These are phyloP conservation scores for Illadopsis cleaveri DNA, from an alignment of 2,113 vertebrate genomes.

Conservation along the genomic window DNA sequence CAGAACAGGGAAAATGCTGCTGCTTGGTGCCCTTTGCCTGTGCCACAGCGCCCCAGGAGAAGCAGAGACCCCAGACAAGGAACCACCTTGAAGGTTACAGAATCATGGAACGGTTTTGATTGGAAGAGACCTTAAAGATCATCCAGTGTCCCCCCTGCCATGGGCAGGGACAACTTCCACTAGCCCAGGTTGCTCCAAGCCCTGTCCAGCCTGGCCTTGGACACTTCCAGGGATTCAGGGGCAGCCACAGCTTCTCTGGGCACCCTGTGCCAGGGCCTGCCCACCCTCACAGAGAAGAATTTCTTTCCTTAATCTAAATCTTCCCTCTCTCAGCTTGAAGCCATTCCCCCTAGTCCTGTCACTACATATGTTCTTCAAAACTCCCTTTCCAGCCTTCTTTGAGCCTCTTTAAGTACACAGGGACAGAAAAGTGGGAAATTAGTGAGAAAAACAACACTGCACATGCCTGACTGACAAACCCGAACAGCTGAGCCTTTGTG, in stretches of 20 bases:
- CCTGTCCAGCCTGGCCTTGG: fast-evolving
- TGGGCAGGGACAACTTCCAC: neutral
- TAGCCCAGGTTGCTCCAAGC: fast-evolving
- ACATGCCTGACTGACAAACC: neutral
- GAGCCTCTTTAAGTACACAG: neutral
- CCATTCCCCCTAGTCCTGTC: neutral
- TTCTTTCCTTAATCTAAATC: neutral
- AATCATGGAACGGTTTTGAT: neutral
- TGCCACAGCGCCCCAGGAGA: neutral
- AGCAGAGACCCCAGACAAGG: neutral
- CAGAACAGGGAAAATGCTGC: neutral
- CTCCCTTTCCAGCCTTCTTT: neutral
- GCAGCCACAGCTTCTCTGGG: neutral
- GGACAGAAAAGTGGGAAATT: neutral
- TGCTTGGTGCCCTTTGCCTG: neutral
- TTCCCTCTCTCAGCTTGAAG: neutral
- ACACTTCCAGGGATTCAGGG: neutral
- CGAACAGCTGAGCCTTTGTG: neutral
- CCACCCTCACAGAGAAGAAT: neutral
- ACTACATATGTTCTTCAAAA: neutral
- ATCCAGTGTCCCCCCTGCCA: neutral
- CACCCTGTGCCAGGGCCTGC: neutral
- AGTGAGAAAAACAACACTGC: neutral
- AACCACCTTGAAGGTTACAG: neutral
- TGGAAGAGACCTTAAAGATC: fast-evolving